Percentiles rank a stretch among this genome's conserved stretches.
phyloP scores from a whole-genome alignment of 2,797 vertebrate genomes.

The Poecilia picta region DNA sequence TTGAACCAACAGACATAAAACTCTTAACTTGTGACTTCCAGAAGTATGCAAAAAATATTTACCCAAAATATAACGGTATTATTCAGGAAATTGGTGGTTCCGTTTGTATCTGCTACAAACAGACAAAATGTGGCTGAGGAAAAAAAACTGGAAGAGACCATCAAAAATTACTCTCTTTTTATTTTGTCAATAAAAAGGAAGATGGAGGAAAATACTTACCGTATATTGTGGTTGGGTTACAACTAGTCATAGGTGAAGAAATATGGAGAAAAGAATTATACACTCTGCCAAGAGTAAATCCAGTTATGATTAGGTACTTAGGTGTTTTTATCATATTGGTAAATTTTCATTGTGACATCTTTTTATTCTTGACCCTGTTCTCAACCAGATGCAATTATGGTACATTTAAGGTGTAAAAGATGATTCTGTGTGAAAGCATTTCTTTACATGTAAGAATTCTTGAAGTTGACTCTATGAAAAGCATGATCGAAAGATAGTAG shows the following conservation, averaged over 20 bases:
- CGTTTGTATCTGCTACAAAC: background rate
- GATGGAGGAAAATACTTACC: background rate
- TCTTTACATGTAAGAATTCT: background rate
- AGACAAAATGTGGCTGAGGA: background rate
- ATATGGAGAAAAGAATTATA: background rate
- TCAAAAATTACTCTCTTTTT: background rate
- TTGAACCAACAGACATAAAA: background rate
- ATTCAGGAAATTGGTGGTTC: background rate
- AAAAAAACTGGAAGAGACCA: background rate
- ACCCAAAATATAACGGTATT: background rate
- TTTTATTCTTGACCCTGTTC: background rate
- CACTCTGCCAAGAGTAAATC: background rate
- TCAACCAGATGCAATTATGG: background rate
- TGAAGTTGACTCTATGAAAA: background rate
- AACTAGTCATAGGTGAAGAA: background rate
- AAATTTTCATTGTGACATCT: background rate
- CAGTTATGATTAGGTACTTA: background rate
- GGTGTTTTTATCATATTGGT: background rate
- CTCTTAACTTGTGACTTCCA: background rate
- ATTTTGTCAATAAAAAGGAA: background rate
- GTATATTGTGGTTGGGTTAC: background rate
- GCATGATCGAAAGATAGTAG: background rate
- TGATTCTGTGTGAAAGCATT: background rate
- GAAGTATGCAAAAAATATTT: background rate
- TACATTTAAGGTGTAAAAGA: background rate